Conservation (phyloP, 1,140 invertebrate species). For the Battus philenor region DNA sequence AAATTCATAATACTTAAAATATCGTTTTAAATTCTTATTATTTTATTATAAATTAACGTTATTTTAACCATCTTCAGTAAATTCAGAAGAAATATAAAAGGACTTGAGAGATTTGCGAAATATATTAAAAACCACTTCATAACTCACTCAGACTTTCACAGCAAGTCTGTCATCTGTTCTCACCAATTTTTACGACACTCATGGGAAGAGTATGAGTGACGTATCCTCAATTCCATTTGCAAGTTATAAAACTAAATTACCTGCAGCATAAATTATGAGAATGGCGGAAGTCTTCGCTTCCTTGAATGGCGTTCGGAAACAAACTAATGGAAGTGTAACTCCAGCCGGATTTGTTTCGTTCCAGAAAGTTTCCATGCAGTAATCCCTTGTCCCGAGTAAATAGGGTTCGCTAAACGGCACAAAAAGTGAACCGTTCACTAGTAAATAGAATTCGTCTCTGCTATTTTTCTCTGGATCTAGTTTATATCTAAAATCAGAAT, state of each 20-base stretch:
- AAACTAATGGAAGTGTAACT: conserved; percentile 66
- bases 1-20: too few relatives aligned
- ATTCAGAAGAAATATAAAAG: too few relatives aligned
- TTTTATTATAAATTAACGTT: too few relatives aligned
- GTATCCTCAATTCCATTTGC: not conserved
- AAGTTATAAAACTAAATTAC: conserved; percentile 28
- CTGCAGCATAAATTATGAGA: conserved; percentile 57
- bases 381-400: conserved; percentile 74
- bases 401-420: conserved; percentile 61
- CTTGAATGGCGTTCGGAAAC: conserved; percentile 50
- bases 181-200: too few relatives aligned
- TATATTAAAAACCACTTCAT: too few relatives aligned
- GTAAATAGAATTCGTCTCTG: conserved; percentile 76
- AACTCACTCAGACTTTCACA: too few relatives aligned
- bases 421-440: conserved; percentile 78
- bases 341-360: conserved; percentile 55
- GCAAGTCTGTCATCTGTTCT: too few relatives aligned
- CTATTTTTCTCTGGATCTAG: conserved; percentile 69
- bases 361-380: conserved; percentile 76
- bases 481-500: conserved; percentile 64
- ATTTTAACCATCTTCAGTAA: too few relatives aligned
- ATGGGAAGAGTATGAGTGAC: too few relatives aligned
- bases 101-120: too few relatives aligned
- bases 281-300: conserved; percentile 46
- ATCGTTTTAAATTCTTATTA: too few relatives aligned